These are phyloP conservation scores for Dicerorhinus sumatrensis DNA, from an alignment of 2,113 vertebrate species.

Conservation along the genomic window DNA sequence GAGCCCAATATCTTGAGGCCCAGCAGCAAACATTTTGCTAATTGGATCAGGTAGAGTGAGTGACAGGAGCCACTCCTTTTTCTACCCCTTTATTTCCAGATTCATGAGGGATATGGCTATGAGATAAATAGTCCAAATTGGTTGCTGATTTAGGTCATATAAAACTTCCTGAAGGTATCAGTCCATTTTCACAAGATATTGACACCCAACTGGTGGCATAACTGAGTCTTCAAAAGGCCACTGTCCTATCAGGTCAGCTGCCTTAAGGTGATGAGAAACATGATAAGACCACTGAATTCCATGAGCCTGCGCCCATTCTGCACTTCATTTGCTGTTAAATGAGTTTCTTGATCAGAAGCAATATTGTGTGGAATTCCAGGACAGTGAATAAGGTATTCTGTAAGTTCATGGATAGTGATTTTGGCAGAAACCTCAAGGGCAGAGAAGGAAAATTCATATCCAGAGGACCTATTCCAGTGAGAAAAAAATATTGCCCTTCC, in stretches of 20 bases:
- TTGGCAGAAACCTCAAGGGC: background rate
- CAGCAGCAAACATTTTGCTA: background rate
- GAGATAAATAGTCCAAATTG: background rate
- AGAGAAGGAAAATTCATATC: background rate
- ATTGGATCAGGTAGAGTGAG: background rate
- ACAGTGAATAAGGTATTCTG: background rate
- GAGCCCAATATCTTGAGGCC: background rate
- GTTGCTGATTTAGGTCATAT: background rate
- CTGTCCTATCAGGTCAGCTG: background rate
- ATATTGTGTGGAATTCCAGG: background rate
- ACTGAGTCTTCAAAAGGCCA: background rate
- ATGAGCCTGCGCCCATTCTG: background rate
- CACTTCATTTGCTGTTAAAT: background rate
- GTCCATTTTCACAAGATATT: background rate
- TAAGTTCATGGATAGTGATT: background rate
- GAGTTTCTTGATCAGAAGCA: background rate
- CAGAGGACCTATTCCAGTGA: background rate
- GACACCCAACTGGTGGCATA: background rate
- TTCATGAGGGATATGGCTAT: background rate
- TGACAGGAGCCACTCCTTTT: background rate
- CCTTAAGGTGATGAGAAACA: background rate
- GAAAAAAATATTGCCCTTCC: background rate
- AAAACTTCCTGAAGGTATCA: background rate
- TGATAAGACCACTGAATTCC: background rate
- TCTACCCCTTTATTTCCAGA: background rate